Conservation (phyloP, 2,888 invertebrate genomes). For the Pristionchus japonicus region DNA sequence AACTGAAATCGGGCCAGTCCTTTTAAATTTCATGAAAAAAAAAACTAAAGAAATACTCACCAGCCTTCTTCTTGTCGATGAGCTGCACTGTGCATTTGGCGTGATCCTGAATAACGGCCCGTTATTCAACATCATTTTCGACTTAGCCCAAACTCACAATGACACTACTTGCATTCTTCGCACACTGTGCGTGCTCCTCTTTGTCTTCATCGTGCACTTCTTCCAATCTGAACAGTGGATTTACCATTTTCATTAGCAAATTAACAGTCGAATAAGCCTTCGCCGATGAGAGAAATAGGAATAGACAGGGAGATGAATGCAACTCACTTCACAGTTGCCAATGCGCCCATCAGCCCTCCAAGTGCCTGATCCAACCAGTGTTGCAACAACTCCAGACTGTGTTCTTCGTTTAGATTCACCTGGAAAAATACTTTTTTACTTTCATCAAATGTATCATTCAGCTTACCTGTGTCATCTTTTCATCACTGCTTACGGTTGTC, state of each 20-base stretch:
- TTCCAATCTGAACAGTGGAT: not conserved
- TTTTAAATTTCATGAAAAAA: not conserved
- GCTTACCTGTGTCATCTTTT: not conserved
- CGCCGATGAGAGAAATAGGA: not conserved
- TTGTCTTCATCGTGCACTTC: not conserved
- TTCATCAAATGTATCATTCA: too few relatives aligned
- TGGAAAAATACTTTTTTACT: not conserved
- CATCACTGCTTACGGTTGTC: not conserved
- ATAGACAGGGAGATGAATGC: too few relatives aligned
- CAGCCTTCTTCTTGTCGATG: not conserved
- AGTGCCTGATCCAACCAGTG: constrained; percentile 43
- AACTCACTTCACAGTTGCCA: not conserved
- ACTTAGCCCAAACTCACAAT: constrained; percentile 19
- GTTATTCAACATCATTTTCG: not conserved
- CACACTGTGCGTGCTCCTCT: constrained; percentile 24
- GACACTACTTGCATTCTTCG: not conserved
- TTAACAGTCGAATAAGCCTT: too few relatives aligned
- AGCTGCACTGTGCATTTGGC: constrained; percentile 23
- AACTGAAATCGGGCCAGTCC: not conserved
- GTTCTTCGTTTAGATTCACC: constrained; percentile 44
- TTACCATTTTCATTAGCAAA: too few relatives aligned
- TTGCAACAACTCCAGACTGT: constrained; percentile 39
- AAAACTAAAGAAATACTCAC: not conserved
- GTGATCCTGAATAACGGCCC: not conserved
- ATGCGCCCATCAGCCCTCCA: constrained; percentile 6